Evolutionary conservation across 2,113 vertebrate species (phyloP), one percentile per base, ranked within the genome.

Genomic region (Pristiophorus japonicus): DNA sequence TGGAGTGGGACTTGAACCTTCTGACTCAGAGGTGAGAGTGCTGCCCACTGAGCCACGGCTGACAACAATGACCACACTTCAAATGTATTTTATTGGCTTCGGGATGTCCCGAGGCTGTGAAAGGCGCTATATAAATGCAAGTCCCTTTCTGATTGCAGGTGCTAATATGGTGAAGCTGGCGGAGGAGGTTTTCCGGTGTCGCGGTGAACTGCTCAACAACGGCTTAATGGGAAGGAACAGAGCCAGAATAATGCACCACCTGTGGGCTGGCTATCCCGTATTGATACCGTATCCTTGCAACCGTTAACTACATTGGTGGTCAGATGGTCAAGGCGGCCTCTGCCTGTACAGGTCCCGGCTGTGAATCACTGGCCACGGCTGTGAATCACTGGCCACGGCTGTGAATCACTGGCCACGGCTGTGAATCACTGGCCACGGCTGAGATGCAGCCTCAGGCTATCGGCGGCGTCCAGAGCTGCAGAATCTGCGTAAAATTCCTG

Each of bases 221-320:
- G 98, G 98, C 73, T 96, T 99, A 96, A 97, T 96, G 0, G 96
- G 97, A n/a, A 95, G 97, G 88, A 99, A 98, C 95, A 96, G 96
- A 66, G 42, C 96, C 51, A 95, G 91, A 6, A 96, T 98, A 96
- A 96, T 98, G 59, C 95, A 95, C 65, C 98, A 99, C 96, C 97
- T 99, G 51, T 96, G 97, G 51, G 42, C 96, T 0, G 96, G 98
- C 85, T 97, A 97, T 27, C 98, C 98, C 27, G 95, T 98, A 95
- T 97, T 99, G 95, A 96, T 99, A 96, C 98, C 98, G 98, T 98
- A 99, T 98, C 98, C 97, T 96, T 95, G 42, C 16, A 47, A 24
- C 63, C 38, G 0, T 3, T 84, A 63, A 27, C 27, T 59, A n/a
- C 27, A 3, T 20, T 38, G 87, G 11, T 12, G 34, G 4, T 84